phyloP scores from a whole-genome alignment of 53 echinoderm and acorn worm species.

The Patiria pectinifera region DNA sequence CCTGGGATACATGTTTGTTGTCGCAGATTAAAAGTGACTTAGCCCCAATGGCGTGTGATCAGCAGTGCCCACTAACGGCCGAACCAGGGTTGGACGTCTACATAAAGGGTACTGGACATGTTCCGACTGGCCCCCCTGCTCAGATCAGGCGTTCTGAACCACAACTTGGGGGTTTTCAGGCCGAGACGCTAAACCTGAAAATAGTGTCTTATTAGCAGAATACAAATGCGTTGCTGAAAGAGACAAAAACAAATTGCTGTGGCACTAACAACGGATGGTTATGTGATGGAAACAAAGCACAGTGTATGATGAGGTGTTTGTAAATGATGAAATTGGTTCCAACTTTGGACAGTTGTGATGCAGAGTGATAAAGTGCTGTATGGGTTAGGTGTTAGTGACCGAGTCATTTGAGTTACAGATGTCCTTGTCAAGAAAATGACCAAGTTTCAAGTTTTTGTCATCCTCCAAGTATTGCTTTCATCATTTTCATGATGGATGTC shows the following conservation, averaged over 20 bases:
- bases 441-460: too few relatives aligned
- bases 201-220: not conserved
- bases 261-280: not conserved
- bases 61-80: slow-evolving; percentile 61
- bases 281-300: not conserved
- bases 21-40: slow-evolving; percentile 68
- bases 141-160: slow-evolving; percentile 20
- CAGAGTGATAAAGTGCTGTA: not conserved
- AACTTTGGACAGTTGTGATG: not conserved
- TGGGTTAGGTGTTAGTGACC: not conserved
- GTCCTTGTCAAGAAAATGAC: not conserved
- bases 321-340: not conserved
- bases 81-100: slow-evolving; percentile 62
- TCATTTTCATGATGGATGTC: too few relatives aligned
- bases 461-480: too few relatives aligned
- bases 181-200: not conserved
- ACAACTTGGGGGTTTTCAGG: slow-evolving; percentile 23
- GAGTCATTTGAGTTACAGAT: not conserved
- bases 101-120: slow-evolving; percentile 66
- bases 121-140: slow-evolving; percentile 48
- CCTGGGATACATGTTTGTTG: slow-evolving; percentile 67
- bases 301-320: not conserved
- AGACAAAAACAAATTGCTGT: not conserved
- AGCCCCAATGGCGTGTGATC: slow-evolving; percentile 57
- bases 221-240: not conserved